Percentiles rank a stretch among this genome's conserved stretches.
Conservation (phyloP, 23 tunicate species). For the Halocynthia aurantium region DNA sequence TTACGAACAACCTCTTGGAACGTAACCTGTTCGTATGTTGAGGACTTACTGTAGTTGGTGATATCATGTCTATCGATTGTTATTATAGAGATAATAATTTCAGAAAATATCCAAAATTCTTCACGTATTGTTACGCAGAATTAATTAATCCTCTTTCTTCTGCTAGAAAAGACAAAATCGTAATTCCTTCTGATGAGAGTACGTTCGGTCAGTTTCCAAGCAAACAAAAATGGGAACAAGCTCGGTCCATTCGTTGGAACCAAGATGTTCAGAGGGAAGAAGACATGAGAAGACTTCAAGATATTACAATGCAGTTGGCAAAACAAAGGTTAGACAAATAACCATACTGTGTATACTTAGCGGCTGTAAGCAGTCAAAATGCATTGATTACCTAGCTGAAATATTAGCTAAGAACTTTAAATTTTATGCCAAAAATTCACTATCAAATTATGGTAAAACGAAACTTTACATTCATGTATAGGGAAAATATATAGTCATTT, state of each 20-base stretch:
- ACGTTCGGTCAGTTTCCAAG: slow-evolving; percentile 52
- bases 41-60: too few species aligned
- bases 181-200: slow-evolving; percentile 39
- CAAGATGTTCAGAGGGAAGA: slow-evolving; percentile 92
- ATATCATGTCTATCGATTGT: too few species aligned
- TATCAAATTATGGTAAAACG: too few species aligned
- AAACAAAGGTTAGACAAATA: slow-evolving; percentile 23
- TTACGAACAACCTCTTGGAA: too few species aligned
- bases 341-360: neutral
- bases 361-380: neutral
- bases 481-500: neutral
- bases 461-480: neutral
- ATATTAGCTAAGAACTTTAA: too few species aligned
- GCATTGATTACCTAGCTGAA: too few species aligned
- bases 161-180: slow-evolving; percentile 41
- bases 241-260: slow-evolving; percentile 60
- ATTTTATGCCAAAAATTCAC: too few species aligned
- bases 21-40: too few species aligned
- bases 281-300: slow-evolving; percentile 50
- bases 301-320: slow-evolving; percentile 42
- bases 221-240: slow-evolving; percentile 81
- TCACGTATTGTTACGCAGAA: too few species aligned
- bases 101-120: too few species aligned
- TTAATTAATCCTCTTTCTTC: too few species aligned
- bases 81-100: too few species aligned